Evolutionary conservation across 2,888 invertebrate species (phyloP).

Genomic region (Eupithecia subumbrata): DNA sequence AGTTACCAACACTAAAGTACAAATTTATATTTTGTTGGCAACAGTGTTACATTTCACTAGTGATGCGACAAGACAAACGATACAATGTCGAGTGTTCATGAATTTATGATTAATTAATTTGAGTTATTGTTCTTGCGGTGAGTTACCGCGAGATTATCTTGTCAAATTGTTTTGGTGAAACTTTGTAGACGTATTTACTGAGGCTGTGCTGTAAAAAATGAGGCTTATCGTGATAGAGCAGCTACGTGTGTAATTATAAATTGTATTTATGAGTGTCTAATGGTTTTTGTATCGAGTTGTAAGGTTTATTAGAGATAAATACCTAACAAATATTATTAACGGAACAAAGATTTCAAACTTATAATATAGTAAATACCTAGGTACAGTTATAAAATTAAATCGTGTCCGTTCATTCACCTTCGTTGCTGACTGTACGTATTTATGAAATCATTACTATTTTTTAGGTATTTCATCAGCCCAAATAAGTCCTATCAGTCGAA

Average conservation of each 20-base stretch:
- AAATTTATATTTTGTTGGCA: slow-evolving; percentile 20
- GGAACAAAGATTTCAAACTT: background rate
- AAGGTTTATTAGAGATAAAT: background rate
- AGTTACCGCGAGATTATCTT: slow-evolving; percentile 47
- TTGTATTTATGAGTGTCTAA: slow-evolving; percentile 10
- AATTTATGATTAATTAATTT: slow-evolving; percentile 72
- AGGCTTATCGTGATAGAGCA: slow-evolving; percentile 28
- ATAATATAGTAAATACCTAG: background rate
- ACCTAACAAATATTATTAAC: background rate
- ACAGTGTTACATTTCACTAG: slow-evolving; percentile 26
- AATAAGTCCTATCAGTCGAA: background rate
- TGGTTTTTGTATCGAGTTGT: background rate
- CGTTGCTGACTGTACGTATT: background rate
- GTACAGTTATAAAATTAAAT: background rate
- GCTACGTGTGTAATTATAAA: slow-evolving; percentile 33
- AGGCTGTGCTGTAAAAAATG: slow-evolving; percentile 15
- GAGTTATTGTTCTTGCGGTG: slow-evolving; percentile 51
- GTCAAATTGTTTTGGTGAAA: slow-evolving; percentile 42
- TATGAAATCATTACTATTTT: background rate
- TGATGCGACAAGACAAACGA: slow-evolving; percentile 69
- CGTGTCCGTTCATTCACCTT: background rate
- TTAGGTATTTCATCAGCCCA: slow-evolving; percentile 1
- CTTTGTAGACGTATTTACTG: slow-evolving; percentile 17
- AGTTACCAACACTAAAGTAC: background rate
- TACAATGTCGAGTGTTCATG: slow-evolving; percentile 62